Conservation (phyloP, 2,113 vertebrate species). For the Arizona elegans region DNA sequence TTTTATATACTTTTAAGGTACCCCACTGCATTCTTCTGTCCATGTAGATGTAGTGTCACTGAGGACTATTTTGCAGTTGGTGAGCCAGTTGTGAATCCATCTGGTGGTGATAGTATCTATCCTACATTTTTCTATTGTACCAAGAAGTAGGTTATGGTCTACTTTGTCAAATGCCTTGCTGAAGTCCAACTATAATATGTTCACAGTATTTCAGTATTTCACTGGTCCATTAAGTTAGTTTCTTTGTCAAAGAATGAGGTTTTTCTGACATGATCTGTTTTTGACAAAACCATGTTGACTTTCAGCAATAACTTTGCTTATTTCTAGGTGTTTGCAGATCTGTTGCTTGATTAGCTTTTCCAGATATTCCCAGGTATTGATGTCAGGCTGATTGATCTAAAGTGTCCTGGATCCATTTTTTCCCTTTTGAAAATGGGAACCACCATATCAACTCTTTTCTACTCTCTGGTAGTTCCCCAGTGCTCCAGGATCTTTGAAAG, state of each 20-base stretch:
- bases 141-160: background rate
- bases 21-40: background rate
- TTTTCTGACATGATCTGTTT: background rate
- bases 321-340: background rate
- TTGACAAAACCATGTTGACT: background rate
- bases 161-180: background rate
- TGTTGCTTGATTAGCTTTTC: background rate
- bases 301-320: background rate
- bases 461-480: background rate
- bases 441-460: background rate
- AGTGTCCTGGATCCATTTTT: background rate
- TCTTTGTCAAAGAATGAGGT: background rate
- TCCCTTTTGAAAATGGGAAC: background rate
- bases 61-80: background rate
- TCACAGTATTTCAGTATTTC: background rate
- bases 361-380: background rate
- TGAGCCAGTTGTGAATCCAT: background rate
- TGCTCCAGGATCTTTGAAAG: background rate
- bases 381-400: background rate
- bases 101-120: background rate
- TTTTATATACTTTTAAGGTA: background rate
- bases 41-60: background rate
- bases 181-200: background rate
- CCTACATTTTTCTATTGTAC: background rate
- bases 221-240: background rate